These are phyloP conservation scores for Halcyon smyrnensis DNA, from an alignment of 2,797 vertebrate genomes.

Conservation along the genomic window DNA sequence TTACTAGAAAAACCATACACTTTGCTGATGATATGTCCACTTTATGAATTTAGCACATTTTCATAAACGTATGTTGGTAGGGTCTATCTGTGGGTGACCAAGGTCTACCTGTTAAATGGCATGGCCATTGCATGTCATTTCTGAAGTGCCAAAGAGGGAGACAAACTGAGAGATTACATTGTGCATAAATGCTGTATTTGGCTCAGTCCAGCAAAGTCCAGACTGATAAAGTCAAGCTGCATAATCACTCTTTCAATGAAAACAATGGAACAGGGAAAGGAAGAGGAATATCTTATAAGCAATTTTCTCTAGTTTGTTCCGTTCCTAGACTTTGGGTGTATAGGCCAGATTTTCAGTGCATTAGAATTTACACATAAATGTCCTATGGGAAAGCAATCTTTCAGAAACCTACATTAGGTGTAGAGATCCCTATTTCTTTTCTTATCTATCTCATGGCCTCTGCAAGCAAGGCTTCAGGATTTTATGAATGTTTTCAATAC, in stretches of 20 bases:
- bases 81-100: not conserved
- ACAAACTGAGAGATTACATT: not conserved
- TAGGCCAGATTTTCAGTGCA: not conserved
- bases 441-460: not conserved
- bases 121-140: not conserved
- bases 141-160: not conserved
- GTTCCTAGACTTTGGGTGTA: not conserved
- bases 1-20: not conserved
- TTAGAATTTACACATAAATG: not conserved
- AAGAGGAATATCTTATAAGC: not conserved
- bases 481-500: slow-evolving; percentile 4
- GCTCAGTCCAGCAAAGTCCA: not conserved
- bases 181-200: not conserved
- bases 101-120: not conserved
- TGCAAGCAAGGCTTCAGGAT: not conserved
- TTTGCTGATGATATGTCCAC: not conserved
- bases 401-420: not conserved
- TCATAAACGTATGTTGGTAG: not conserved
- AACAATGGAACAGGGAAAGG: not conserved
- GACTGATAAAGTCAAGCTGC: not conserved
- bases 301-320: not conserved
- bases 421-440: not conserved
- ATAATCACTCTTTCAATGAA: not conserved
- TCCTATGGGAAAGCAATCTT: not conserved
- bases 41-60: not conserved